phyloP scores from a whole-genome alignment of 2,888 invertebrate species.

The Hirudinaria manillensis region DNA sequence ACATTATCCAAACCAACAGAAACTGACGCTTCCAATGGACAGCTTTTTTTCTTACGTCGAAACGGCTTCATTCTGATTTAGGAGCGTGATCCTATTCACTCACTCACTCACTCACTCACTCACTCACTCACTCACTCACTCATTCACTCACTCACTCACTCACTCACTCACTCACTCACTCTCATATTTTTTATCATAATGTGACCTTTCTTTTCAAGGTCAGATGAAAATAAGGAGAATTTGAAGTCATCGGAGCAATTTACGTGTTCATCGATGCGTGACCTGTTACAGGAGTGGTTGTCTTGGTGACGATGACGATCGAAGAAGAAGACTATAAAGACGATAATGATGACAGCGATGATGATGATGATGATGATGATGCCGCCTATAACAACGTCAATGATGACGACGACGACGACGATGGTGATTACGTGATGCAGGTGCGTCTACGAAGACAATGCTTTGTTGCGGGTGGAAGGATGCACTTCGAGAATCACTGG shows the following conservation, averaged over 20 bases:
- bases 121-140: background rate
- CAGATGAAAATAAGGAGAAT: no score
- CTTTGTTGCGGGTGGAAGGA: no score
- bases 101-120: background rate
- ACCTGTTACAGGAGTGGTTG: background rate
- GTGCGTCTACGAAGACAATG: background rate
- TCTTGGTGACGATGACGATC: background rate
- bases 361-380: background rate
- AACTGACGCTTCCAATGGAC: no score
- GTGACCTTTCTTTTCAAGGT: background rate
- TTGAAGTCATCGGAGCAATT: no score
- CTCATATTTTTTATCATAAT: no score
- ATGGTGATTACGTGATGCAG: background rate
- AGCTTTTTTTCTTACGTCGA: no score
- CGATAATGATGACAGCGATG: background rate
- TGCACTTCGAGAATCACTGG: no score
- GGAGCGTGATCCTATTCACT: background rate
- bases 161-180: background rate
- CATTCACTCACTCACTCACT: constrained; percentile 4
- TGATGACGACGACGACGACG: background rate
- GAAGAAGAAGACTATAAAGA: background rate
- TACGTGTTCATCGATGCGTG: no score
- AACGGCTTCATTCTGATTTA: no score
- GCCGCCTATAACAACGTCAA: background rate
- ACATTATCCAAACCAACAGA: no score